Evolutionary conservation across 2,888 invertebrate genomes (phyloP).

Genomic region (Chalcis sispes): DNA sequence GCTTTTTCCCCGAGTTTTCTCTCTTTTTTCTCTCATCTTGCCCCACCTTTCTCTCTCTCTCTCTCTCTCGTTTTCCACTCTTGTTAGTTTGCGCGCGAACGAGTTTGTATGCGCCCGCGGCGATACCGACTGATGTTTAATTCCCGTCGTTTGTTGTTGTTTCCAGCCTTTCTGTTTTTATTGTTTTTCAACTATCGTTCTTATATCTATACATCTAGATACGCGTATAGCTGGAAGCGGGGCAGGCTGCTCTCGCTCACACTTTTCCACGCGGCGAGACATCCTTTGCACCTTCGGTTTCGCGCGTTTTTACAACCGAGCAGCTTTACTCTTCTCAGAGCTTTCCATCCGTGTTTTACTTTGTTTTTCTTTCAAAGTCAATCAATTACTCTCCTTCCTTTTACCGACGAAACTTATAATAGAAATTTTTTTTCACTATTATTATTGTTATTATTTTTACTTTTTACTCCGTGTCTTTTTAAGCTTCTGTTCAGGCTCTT

Average conservation of each 20-base stretch:
- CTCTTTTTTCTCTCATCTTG: background rate
- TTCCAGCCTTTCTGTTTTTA: slow-evolving; percentile 34
- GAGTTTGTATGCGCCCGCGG: slow-evolving; percentile 37
- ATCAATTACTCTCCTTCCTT: slow-evolving; percentile 37
- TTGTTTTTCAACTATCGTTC: too few species aligned
- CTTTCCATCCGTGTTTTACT: slow-evolving; percentile 7
- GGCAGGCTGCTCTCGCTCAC: background rate
- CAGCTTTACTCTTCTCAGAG: background rate
- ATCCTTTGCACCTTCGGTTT: slow-evolving; percentile 17
- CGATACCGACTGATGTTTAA: slow-evolving; percentile 44
- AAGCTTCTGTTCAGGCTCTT: too few species aligned
- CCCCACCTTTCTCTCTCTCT: background rate
- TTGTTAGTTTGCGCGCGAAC: slow-evolving; percentile 26
- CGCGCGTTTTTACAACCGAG: background rate
- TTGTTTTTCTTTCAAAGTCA: slow-evolving; percentile 17
- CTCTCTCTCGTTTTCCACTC: background rate
- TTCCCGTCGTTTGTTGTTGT: slow-evolving; percentile 49
- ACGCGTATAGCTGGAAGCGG: slow-evolving; percentile 10
- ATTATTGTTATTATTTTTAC: too few species aligned
- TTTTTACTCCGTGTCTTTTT: too few species aligned
- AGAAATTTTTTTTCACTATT: slow-evolving; percentile 4
- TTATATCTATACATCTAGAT: too few species aligned
- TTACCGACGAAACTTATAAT: slow-evolving; percentile 39
- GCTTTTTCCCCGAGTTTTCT: slow-evolving; percentile 12
- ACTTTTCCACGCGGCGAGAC: slow-evolving; percentile 29